phyloP scores from a whole-genome alignment of 2,888 invertebrate species.

The Eupithecia exiguata region DNA sequence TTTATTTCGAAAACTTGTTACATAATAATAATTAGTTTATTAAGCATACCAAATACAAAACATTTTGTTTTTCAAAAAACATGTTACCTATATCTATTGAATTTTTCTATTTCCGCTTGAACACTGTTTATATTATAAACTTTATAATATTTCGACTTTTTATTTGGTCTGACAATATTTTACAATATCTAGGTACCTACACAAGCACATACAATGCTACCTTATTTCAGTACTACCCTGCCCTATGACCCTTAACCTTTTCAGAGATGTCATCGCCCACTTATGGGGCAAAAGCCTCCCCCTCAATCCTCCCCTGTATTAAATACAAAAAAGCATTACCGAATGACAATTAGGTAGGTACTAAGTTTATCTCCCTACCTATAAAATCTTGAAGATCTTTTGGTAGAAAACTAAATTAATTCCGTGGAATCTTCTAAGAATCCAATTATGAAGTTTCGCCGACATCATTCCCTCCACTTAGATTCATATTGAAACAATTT shows the following conservation, averaged over 20 bases:
- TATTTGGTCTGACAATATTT: too few species aligned
- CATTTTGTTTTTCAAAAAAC: too few species aligned
- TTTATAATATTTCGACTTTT: too few species aligned
- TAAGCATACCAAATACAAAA: too few species aligned
- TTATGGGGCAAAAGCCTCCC: background rate
- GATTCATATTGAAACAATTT: background rate
- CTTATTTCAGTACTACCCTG: background rate
- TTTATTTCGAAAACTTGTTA: too few species aligned
- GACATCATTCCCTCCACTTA: background rate
- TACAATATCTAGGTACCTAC: background rate
- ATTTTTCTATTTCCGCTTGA: background rate
- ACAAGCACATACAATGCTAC: background rate
- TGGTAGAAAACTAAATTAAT: constrained; percentile 6
- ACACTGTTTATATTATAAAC: too few species aligned
- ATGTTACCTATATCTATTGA: background rate
- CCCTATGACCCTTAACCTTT: background rate
- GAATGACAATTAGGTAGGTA: background rate
- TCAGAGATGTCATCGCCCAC: background rate
- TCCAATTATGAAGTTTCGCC: constrained; percentile 5
- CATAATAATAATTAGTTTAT: too few species aligned
- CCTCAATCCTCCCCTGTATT: background rate
- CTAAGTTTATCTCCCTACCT: background rate
- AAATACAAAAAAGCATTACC: background rate
- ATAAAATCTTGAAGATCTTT: background rate
- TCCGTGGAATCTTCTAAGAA: background rate